Evolutionary conservation across 2,888 invertebrate species (phyloP).

Genomic region (Odontomyia ornata): DNA sequence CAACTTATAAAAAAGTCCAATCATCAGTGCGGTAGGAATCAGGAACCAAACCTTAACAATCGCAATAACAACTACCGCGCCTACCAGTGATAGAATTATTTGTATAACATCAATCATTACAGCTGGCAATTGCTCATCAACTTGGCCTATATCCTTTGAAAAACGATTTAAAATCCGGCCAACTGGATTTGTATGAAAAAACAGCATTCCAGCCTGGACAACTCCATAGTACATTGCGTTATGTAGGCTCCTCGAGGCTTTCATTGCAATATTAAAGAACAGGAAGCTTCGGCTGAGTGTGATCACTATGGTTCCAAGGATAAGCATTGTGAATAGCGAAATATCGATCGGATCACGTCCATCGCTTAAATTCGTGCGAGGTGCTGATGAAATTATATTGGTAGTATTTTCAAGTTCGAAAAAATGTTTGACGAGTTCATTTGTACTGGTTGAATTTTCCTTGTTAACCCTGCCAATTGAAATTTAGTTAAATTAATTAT

Average conservation of each 20-base stretch:
- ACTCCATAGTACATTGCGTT: slow-evolving; percentile 85
- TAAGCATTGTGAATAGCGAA: slow-evolving; percentile 66
- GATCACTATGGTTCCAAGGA: slow-evolving; percentile 61
- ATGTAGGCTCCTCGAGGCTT: slow-evolving; percentile 80
- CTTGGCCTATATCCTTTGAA: slow-evolving; percentile 83
- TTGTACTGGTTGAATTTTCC: slow-evolving; percentile 53
- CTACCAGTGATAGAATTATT: slow-evolving; percentile 82
- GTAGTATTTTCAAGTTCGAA: background rate
- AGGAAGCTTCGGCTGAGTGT: slow-evolving; percentile 62
- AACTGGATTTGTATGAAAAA: slow-evolving; percentile 88
- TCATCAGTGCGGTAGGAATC: slow-evolving; percentile 75
- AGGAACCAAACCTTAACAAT: slow-evolving; percentile 79
- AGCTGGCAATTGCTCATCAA: slow-evolving; percentile 64
- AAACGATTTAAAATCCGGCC: slow-evolving; percentile 87
- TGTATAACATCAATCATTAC: slow-evolving; percentile 67
- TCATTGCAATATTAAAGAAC: slow-evolving; percentile 72
- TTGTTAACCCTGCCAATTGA: slow-evolving; percentile 33
- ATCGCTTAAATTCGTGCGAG: too few relatives aligned
- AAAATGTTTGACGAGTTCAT: slow-evolving; percentile 45
- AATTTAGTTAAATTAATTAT: too few relatives aligned
- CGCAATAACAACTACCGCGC: slow-evolving; percentile 81
- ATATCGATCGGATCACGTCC: slow-evolving; percentile 58
- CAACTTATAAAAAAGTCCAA: slow-evolving; percentile 77
- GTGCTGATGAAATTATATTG: slow-evolving; percentile 7
- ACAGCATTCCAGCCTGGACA: slow-evolving; percentile 81